Base-by-base conservation (phyloP, 2,888 invertebrate species). In the Syrista parreyssii region DNA sequence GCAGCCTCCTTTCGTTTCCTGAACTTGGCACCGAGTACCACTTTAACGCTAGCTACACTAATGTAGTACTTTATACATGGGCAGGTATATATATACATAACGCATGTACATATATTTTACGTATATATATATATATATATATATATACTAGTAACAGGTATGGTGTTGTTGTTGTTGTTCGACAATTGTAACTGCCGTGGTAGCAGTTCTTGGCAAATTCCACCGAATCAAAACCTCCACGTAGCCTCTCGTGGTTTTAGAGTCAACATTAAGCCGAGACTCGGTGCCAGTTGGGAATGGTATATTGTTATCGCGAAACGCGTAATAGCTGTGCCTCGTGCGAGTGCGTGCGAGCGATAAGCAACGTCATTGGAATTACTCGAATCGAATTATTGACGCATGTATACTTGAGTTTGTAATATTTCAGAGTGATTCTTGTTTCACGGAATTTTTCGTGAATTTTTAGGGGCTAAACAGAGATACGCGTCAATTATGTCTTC, bases 211-310 rank as follows among this genome's bases (percentile, higher is more conserved):
- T 23, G 9, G 31, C 30, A 12, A 15, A 32, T 71, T 76, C 15
- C 33, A 78, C 36, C 73, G 35, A 80, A 78, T 78, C 78, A 73
- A 80, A 80, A 77, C 72, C 68, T 12, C 73, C n/a, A 32, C 35
- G 34, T 34, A 15, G 12, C 40, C 34, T 31, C 36, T 31, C 40
- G 35, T 73, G 35, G 72, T 12, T 1, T n/a, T 40, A 35, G 81
- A 80, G 71, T 80, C 80, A 76, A 78, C 77, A 79, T 76, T 75
- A 71, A 23, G 80, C 36, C 73, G 76, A 79, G 9, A 34, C 4
- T 80, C 77, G 79, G 71, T 79, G 76, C 79, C 79, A 73, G 76
- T 80, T 80, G 81, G 75, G 36, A 76, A 34, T 80, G 80, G 79
- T 80, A 75, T 32, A 72, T 15, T 72, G 80, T 78, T 81, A 75